A percentile compares a stretch with the other conserved stretches of the same genome.
Conservation (phyloP, 2,797 vertebrate species). For the Myiotriccus ornatus region DNA sequence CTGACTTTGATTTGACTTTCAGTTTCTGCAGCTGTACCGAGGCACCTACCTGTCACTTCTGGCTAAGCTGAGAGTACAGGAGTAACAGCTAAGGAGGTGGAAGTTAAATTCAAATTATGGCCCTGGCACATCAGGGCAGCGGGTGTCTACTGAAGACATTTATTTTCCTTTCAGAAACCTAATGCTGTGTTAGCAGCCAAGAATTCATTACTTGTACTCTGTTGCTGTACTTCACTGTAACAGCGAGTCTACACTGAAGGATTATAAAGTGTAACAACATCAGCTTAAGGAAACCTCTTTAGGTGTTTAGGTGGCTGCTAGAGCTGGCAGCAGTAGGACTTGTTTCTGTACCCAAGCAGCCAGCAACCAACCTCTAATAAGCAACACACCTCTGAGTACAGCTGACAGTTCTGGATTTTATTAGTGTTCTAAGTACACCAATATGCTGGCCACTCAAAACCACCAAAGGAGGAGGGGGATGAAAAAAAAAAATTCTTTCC, state of each 20-base stretch:
- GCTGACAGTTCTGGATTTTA: constrained; percentile 48
- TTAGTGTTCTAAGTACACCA: constrained; percentile 64
- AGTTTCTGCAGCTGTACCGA: not conserved
- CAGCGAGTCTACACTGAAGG: accelerated
- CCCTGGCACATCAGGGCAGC: not conserved
- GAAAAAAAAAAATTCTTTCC: not conserved
- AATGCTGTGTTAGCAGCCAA: accelerated
- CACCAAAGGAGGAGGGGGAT: not conserved
- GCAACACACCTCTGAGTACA: not conserved
- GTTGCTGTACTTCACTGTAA: not conserved
- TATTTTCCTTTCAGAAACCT: not conserved
- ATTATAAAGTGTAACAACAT: not conserved
- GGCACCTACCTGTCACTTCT: not conserved
- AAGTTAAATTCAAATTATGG: not conserved
- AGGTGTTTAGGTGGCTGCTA: not conserved
- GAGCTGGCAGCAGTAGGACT: not conserved
- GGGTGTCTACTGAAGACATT: not conserved
- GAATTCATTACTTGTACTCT: not conserved
- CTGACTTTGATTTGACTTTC: not conserved
- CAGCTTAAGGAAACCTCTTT: not conserved
- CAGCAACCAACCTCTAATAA: not conserved
- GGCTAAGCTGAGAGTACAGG: not conserved
- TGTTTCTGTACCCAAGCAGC: not conserved
- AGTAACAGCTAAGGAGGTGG: not conserved
- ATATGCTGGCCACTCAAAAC: constrained; percentile 44